Percentiles rank a stretch among this genome's conserved stretches.
Evolutionary conservation across 2,888 invertebrate species (phyloP).

Genomic region (Drosophila meridiana): DNA sequence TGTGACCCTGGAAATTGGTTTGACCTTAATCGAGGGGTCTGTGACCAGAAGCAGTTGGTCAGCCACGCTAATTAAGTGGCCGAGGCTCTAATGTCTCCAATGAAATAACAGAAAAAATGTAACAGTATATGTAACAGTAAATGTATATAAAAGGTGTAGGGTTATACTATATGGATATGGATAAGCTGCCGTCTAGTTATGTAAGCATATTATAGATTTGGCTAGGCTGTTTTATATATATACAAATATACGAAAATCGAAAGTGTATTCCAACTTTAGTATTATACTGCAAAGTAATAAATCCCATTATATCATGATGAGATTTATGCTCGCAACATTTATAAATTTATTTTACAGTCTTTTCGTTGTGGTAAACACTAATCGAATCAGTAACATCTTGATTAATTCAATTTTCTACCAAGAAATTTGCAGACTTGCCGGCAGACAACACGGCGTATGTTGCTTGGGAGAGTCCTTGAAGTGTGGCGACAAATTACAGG

Average conservation of each 20-base stretch:
- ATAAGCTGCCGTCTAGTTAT: slow-evolving; percentile 34
- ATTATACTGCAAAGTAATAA: slow-evolving; percentile 33
- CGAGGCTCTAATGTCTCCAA: not conserved
- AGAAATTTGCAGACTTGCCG: slow-evolving; percentile 31
- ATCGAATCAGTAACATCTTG: slow-evolving; percentile 38
- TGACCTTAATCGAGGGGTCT: slow-evolving; percentile 42
- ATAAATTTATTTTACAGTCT: slow-evolving; percentile 9
- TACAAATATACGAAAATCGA: not conserved
- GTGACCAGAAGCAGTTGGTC: slow-evolving; percentile 33
- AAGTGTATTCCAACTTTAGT: slow-evolving; percentile 15
- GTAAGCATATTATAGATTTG: slow-evolving; percentile 21
- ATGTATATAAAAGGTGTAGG: slow-evolving; percentile 30
- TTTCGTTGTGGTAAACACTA: slow-evolving; percentile 28
- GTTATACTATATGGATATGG: slow-evolving; percentile 21
- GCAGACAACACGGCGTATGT: slow-evolving; percentile 10
- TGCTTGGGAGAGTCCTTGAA: slow-evolving; percentile 21
- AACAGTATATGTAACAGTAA: not conserved
- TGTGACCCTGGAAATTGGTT: slow-evolving; percentile 63
- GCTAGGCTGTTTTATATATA: slow-evolving; percentile 28
- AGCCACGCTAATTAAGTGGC: slow-evolving; percentile 20
- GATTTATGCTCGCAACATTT: not conserved
- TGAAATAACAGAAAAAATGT: too few species aligned
- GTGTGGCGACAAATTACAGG: slow-evolving; percentile 71
- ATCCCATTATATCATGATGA: slow-evolving; percentile 17
- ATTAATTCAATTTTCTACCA: slow-evolving; percentile 39